Base-by-base conservation (phyloP, 2,113 vertebrate species). In the Sisor rabdophorus region DNA sequence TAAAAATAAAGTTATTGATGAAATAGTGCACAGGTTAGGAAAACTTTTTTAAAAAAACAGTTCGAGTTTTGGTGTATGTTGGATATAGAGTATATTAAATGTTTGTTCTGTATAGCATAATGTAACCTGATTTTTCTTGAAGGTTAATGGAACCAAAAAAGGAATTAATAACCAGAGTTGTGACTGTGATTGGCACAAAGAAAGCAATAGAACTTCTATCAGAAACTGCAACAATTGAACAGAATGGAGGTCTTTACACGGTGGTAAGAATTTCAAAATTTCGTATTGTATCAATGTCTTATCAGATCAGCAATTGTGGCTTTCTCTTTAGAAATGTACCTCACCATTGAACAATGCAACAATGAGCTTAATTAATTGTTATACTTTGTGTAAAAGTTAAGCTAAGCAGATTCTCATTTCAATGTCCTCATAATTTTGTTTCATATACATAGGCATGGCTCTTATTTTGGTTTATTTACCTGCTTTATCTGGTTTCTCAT, bases 81-180 rank as follows among this genome's bases (percentile, higher is more conserved):
- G 4, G 4, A 70, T 20, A n/a, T 36, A 4, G 26, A 70, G 26
- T 22, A 19, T 8, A 17, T 54, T 7, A 3, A 17, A 6, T 22
- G 8, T 36, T 20, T 1, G 2, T 10, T 16, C 15, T 55, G 52
- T 54, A 40, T 16, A 17, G 17, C 28, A 26, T 75, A 26, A 74
- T 36, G 8, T 50, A 53, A 52, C 32, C 47, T 55, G 58, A 54
- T 80, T n/a, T 77, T 30, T 17, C 58, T 44, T 54, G 50, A 24
- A 96, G 94, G 81, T 92, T 99, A 73, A 94, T 91, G 76, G 97
- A 98, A 83, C 95, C 97, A 30, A 99, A 99, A 84, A 94, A 90
- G 81, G 95, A 97, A 50, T 87, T 99, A 80, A 95, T 99, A 17
- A 89, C 90, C 36, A 92, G 96, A 11, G 91, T 97, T 28, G 95